Evolutionary conservation across 2,888 invertebrate species (phyloP).

Genomic region (Meandrusa payeni): DNA sequence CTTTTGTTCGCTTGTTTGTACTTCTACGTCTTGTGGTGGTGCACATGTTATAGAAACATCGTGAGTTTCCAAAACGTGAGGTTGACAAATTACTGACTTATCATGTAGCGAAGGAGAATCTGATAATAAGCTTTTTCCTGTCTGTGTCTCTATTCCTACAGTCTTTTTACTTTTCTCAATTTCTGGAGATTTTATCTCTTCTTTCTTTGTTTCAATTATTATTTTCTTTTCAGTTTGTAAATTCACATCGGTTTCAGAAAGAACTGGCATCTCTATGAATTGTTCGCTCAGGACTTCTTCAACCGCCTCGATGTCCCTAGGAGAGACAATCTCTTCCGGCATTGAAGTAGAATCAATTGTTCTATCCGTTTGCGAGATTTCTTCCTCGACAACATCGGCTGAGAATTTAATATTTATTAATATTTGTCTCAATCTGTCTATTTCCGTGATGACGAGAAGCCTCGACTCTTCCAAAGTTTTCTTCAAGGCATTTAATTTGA

Average conservation of each 20-base stretch:
- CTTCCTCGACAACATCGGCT: conserved; percentile 65
- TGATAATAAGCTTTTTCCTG: conserved; percentile 81
- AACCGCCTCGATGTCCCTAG: conserved; percentile 44
- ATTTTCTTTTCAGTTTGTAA: conserved; percentile 14
- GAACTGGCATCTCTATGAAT: not conserved
- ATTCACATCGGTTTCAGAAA: not conserved
- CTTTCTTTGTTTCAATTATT: conserved; percentile 26
- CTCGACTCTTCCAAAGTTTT: conserved; percentile 82
- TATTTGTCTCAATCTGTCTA: conserved; percentile 74
- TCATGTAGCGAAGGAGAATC: conserved; percentile 61
- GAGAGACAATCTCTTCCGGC: conserved; percentile 84
- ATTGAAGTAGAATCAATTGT: conserved; percentile 86
- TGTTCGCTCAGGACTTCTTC: conserved; percentile 30
- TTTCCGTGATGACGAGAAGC: conserved; percentile 80
- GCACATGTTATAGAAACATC: conserved; percentile 77
- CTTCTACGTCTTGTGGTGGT: conserved; percentile 80
- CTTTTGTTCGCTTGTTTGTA: conserved; percentile 80
- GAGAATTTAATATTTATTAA: conserved; percentile 60
- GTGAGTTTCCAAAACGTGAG: conserved; percentile 56
- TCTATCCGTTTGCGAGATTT: conserved; percentile 78
- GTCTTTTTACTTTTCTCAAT: conserved; percentile 41
- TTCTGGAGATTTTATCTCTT: conserved; percentile 29
- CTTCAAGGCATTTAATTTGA: conserved; percentile 80
- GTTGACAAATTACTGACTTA: conserved; percentile 66
- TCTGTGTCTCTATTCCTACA: conserved; percentile 83